Conservation (phyloP, 2,113 vertebrate species). For the Caretta caretta region DNA sequence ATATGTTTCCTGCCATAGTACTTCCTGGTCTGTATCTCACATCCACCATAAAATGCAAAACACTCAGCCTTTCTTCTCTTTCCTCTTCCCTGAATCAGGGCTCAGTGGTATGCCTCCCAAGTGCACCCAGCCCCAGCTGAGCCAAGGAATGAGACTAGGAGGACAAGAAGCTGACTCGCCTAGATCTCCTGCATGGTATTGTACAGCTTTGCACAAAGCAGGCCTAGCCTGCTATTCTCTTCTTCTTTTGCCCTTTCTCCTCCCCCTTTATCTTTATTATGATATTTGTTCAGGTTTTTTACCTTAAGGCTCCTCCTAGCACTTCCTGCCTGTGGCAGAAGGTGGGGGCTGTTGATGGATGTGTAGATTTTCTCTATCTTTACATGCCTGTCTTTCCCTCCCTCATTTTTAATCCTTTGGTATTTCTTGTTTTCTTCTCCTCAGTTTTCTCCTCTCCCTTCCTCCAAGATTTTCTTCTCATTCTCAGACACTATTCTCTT, state of each 20-base stretch:
- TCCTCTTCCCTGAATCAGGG: background rate
- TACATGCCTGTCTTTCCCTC: background rate
- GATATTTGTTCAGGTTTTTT: background rate
- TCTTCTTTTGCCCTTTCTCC: background rate
- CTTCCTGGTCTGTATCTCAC: background rate
- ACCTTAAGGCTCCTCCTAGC: background rate
- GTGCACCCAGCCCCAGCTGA: fast-evolving
- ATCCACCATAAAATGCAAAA: background rate
- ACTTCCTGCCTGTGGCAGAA: background rate
- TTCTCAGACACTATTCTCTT: background rate
- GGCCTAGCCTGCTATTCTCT: background rate
- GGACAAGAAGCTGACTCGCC: background rate
- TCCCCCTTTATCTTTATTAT: background rate
- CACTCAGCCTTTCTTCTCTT: background rate
- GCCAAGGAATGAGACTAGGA: background rate
- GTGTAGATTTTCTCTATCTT: background rate
- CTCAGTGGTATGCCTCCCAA: background rate
- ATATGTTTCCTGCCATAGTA: background rate
- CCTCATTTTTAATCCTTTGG: background rate
- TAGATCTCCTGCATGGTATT: background rate
- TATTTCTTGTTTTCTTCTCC: background rate
- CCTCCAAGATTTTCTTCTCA: background rate
- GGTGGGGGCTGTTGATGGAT: background rate
- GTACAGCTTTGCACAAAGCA: background rate
- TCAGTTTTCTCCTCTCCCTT: background rate